Percentiles rank a stretch among this genome's conserved stretches.
Evolutionary conservation across 2,888 invertebrate genomes (phyloP).

Genomic region (Xiphydria camelus): DNA sequence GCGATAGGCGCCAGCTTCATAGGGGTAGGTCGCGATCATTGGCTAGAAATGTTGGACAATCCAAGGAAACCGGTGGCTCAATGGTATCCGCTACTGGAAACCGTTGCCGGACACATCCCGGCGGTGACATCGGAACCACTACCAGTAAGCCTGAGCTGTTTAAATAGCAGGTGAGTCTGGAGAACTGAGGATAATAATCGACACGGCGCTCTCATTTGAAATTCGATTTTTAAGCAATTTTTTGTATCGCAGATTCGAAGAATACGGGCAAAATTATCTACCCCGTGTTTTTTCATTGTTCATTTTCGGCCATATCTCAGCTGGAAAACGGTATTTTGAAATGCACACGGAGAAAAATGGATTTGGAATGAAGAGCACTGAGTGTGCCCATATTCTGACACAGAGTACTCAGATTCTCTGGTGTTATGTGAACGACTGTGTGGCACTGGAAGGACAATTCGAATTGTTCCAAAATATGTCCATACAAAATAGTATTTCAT

Average conservation of each 20-base stretch:
- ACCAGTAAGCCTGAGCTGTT: slow-evolving; percentile 68
- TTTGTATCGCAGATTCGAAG: too few relatives aligned
- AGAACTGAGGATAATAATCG: background rate
- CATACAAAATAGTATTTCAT: too few relatives aligned
- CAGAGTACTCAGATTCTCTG: too few relatives aligned
- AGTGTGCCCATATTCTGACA: too few relatives aligned
- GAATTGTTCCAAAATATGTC: too few relatives aligned
- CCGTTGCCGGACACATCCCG: slow-evolving; percentile 67
- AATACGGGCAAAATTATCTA: too few relatives aligned
- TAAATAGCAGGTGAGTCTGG: slow-evolving; percentile 67
- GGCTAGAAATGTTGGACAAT: slow-evolving; percentile 84
- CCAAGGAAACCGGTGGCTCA: slow-evolving; percentile 82
- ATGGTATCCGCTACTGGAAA: slow-evolving; percentile 80
- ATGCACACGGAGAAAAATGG: too few relatives aligned
- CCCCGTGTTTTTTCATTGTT: background rate
- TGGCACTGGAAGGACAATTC: too few relatives aligned
- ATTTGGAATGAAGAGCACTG: too few relatives aligned
- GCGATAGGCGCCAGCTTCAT: slow-evolving; percentile 77
- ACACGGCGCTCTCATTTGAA: background rate
- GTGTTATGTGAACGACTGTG: too few relatives aligned
- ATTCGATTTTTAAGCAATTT: too few relatives aligned
- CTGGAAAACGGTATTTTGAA: background rate
- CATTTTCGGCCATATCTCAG: background rate
- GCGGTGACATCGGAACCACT: slow-evolving; percentile 61
- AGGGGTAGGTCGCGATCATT: slow-evolving; percentile 80